phyloP scores from a whole-genome alignment of 1,140 invertebrate species.

The Trachelipus rathkii region DNA sequence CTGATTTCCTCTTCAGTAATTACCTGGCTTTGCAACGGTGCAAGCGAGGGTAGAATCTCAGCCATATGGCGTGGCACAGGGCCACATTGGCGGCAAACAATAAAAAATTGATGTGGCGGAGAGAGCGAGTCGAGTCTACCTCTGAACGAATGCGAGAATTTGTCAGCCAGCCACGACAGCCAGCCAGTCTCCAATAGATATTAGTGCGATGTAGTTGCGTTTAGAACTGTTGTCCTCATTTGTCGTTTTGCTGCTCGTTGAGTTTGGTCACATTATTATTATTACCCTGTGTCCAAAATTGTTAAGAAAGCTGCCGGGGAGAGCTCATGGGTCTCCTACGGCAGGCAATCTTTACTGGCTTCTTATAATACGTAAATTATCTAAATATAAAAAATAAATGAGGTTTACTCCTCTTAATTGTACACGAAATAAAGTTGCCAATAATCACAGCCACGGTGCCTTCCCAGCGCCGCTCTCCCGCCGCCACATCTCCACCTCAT shows the following conservation, averaged over 20 bases:
- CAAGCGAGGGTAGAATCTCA: conserved; percentile 5
- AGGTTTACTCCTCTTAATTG: neutral
- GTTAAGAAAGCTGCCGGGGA: conserved; percentile 1
- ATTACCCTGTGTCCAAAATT: neutral
- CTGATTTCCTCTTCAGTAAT: conserved; percentile 4
- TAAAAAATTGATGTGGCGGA: conserved; percentile 7
- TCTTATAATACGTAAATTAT: neutral
- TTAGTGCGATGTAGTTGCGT: neutral
- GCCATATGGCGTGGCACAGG: conserved; percentile 3
- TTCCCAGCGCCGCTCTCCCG: neutral
- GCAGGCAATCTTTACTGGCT: neutral
- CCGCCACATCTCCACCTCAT: neutral
- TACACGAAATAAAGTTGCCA: neutral
- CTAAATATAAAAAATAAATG: conserved; percentile 4
- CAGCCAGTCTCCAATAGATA: neutral
- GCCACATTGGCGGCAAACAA: neutral
- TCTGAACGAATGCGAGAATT: too few relatives aligned
- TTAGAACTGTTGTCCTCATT: too few relatives aligned
- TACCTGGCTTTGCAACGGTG: conserved; percentile 7
- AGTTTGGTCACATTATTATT: neutral
- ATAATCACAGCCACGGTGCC: neutral
- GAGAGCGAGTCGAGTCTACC: neutral
- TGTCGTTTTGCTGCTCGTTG: too few relatives aligned
- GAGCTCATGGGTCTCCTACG: neutral
- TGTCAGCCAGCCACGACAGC: neutral